Percentiles rank a stretch among this genome's conserved stretches.
These are phyloP conservation scores for Drosophila carrolli DNA, from an alignment of 1,140 invertebrate species.

Conservation along the genomic window DNA sequence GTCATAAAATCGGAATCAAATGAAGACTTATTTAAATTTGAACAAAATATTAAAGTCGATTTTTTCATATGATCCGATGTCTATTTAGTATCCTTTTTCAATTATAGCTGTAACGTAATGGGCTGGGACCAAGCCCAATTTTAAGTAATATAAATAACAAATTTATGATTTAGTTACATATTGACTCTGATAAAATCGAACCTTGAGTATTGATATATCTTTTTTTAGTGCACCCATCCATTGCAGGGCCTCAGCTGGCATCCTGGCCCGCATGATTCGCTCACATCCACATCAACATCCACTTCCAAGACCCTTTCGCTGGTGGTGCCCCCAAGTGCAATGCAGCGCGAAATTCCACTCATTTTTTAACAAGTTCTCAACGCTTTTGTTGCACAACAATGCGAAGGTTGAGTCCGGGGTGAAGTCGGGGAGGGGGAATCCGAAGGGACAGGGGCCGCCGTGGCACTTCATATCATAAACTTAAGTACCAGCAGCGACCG, in stretches of 20 bases:
- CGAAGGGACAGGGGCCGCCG: conserved; percentile 24
- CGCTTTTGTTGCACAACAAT: conserved; percentile 79
- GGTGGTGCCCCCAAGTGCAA: conserved; percentile 63
- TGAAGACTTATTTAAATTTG: no score
- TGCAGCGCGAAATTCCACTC: conserved; percentile 81
- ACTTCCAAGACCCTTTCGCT: conserved; percentile 22
- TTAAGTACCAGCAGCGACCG: conserved; percentile 44
- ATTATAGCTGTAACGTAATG: no score
- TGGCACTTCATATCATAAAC: conserved; percentile 65
- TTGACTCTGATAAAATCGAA: no score
- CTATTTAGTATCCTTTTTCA: no score
- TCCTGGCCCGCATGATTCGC: conserved; percentile 22
- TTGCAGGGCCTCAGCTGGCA: conserved; percentile 21
- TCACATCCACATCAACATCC: conserved; percentile 13
- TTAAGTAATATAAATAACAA: no score
- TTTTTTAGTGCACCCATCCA: conserved; percentile 33
- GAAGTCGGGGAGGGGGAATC: conserved; percentile 12
- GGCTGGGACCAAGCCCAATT: no score
- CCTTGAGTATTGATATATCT: background rate
- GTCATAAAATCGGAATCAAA: no score
- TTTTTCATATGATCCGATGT: no score
- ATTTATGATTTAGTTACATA: no score
- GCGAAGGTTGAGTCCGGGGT: conserved; percentile 55
- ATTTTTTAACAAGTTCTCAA: conserved; percentile 80
- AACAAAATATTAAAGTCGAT: no score